Evolutionary conservation across 2,113 vertebrate species (phyloP), one percentile per base, ranked within the genome.

Genomic region (Microcebus lehilahytsara): DNA sequence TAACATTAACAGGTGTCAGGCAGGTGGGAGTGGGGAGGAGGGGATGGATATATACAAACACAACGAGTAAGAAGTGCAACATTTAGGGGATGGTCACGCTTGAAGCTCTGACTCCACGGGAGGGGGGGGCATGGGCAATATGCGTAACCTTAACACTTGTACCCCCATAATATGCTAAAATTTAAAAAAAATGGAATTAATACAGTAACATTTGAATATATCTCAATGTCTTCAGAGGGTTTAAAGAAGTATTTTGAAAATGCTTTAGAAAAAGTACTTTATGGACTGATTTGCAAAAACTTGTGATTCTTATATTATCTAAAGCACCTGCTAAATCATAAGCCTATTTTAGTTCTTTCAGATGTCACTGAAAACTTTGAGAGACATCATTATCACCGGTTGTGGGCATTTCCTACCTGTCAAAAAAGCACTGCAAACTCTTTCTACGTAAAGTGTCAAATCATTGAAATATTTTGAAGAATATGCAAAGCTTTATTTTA

Each of bases 401-500:
- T 79, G 12, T 66, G 23, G 0, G 5, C 4, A 5, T 22, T 23
- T 19, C 27, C n/a, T 75, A 51, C 6, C 3, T 2, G 8, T 9
- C 25, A 46, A 84, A 83, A 53, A 83, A 53, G 20, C 46, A 32
- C 30, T 58, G 40, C 10, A n/a, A 62, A n/a, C 9, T 40, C 56
- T 34, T 53, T 85, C 51, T 30, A 42, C 3, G 53, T 25, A 78
- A 56, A 51, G 3, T 83, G 30, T 66, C 30, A 90, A 94, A 75
- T 67, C 25, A 74, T 1, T 37, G 83, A 53, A 42, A 80, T 80
- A 60, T 27, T 90, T 87, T 71, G n/a, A 90, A 94, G 46, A 81
- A 56, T n/a, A 16, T 42, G 53, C 19, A 66, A 51, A 17, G 20
- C 5, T 88, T 86, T 27, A 56, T 90, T 75, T 64, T 79, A 56